Conservation (phyloP, 1,140 invertebrate species). For the Stenopsyche tienmushanensis region DNA sequence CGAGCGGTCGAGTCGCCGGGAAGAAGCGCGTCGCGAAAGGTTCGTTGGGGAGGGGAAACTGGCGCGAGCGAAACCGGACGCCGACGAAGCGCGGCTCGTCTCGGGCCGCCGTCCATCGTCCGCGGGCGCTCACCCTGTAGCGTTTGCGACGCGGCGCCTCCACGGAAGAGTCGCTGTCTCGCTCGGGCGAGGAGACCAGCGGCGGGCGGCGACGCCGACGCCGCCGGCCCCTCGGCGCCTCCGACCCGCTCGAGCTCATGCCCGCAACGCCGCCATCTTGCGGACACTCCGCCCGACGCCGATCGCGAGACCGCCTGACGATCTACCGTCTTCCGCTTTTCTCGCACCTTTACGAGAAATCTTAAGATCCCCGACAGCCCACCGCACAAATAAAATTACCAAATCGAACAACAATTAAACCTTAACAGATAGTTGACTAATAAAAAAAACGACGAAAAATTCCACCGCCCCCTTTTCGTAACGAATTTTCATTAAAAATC, state of each 20-base stretch:
- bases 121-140: neutral
- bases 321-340: neutral
- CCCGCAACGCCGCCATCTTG: neutral
- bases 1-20: too few relatives aligned
- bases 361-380: neutral
- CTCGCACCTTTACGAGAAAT: neutral
- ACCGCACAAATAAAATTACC: too few relatives aligned
- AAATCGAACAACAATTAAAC: too few relatives aligned
- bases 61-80: too few relatives aligned
- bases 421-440: too few relatives aligned
- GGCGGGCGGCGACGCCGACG: neutral
- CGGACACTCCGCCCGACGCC: neutral
- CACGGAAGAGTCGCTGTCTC: neutral
- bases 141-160: slow-evolving; percentile 2
- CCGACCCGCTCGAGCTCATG: neutral
- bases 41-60: too few relatives aligned
- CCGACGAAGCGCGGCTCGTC: neutral
- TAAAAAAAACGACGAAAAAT: too few relatives aligned
- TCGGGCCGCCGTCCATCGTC: neutral
- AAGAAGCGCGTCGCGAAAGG: too few relatives aligned
- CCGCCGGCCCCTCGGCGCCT: neutral
- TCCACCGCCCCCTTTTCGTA: too few relatives aligned
- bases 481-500: too few relatives aligned
- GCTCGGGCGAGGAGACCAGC: neutral
- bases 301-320: neutral